phyloP scores from a whole-genome alignment of 2,888 invertebrate species.

The Ichneumoninae sp. region DNA sequence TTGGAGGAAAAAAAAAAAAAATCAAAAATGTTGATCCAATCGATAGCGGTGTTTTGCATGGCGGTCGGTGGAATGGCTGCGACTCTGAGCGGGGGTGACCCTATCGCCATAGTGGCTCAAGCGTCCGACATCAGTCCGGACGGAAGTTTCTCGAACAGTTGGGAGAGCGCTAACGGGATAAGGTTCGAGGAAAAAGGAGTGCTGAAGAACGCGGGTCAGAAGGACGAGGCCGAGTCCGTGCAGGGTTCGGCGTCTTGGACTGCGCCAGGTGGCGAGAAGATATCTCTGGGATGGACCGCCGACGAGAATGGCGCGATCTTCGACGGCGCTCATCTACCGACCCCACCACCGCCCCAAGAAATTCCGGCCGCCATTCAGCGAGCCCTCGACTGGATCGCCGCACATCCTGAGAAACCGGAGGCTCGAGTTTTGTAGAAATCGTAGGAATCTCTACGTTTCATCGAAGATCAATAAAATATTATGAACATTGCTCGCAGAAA shows the following conservation, averaged over 20 bases:
- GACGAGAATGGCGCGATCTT: conserved; percentile 67
- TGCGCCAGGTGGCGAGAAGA: conserved; percentile 63
- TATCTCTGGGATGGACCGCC: conserved; percentile 62
- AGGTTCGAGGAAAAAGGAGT: conserved; percentile 55
- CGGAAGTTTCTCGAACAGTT: conserved; percentile 75
- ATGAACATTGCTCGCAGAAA: background rate
- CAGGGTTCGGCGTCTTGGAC: conserved; percentile 66
- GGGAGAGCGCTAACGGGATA: conserved; percentile 77
- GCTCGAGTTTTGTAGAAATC: conserved; percentile 5
- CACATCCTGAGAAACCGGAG: conserved; percentile 63
- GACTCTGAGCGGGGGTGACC: conserved; percentile 45
- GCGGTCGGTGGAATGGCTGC: conserved; percentile 47
- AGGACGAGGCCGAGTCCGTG: conserved; percentile 61
- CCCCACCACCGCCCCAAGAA: conserved; percentile 68
- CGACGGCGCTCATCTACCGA: conserved; percentile 66
- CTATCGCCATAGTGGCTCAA: conserved; percentile 76
- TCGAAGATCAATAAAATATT: background rate
- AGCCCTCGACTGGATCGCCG: conserved; percentile 68
- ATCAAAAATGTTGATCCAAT: conserved; percentile 48
- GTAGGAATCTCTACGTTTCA: background rate
- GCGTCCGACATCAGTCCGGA: conserved; percentile 76
- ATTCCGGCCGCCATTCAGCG: conserved; percentile 69
- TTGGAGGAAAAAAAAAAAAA: background rate
- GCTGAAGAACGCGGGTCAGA: conserved; percentile 61
- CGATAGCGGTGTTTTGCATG: conserved; percentile 50